These are phyloP conservation scores for Pyrgus malvae DNA, from an alignment of 2,888 invertebrate genomes.

Conservation along the genomic window DNA sequence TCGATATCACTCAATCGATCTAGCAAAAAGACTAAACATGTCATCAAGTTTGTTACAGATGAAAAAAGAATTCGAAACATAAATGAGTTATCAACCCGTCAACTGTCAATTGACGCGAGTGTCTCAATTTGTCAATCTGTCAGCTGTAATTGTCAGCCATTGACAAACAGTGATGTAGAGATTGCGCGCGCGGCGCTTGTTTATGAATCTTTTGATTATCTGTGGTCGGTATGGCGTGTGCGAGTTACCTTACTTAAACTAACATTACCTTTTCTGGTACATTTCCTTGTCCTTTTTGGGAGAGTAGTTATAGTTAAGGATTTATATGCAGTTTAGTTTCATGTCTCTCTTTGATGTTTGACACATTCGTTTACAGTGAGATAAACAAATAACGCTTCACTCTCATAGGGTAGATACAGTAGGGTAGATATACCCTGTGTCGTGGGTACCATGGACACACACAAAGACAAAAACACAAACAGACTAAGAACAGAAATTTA, in stretches of 20 bases:
- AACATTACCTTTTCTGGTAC: background rate
- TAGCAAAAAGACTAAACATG: no score
- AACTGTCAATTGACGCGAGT: constrained; percentile 1
- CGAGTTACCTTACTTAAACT: background rate
- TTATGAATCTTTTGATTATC: constrained; percentile 49
- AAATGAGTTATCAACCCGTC: constrained; percentile 30
- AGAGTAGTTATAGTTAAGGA: background rate
- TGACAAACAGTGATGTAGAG: constrained; percentile 50
- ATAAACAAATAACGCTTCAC: no score
- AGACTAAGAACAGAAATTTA: no score
- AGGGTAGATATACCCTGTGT: no score
- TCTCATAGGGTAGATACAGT: no score
- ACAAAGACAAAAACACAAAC: no score
- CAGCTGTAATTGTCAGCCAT: constrained; percentile 46
- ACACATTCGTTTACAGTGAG: no score
- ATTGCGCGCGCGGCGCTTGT: constrained; percentile 50
- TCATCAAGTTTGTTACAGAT: no score
- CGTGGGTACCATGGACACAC: no score
- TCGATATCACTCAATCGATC: no score
- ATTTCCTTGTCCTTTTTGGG: background rate
- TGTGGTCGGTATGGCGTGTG: constrained; percentile 25
- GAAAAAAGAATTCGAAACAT: no score
- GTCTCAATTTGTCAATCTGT: constrained; percentile 56
- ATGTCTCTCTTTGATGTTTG: background rate
- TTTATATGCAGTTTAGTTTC: background rate